Evolutionary conservation across 1,140 invertebrate species (phyloP), one percentile per base, ranked within the genome.

Genomic region (Meloidogyne exigua): DNA sequence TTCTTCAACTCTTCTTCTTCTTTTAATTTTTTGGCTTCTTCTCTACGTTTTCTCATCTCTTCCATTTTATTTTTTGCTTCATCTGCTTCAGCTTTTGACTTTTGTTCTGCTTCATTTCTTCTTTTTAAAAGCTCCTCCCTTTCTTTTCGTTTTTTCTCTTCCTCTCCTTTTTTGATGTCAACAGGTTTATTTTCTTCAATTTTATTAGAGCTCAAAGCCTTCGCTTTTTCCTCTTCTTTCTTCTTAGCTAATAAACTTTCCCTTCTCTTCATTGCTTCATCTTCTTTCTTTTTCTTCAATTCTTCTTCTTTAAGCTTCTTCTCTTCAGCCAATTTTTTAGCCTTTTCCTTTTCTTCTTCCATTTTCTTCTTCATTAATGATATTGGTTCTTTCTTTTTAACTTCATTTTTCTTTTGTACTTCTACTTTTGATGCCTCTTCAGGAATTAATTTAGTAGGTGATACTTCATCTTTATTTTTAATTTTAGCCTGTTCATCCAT

Each of bases 51-150:
- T 18, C 0, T 72, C 18, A 18, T 72, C 18, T 63, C 21, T 64
- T 57, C 28, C 18, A 15, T 72, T 21, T 18, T 25, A 18, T 62
- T 62, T n/a, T 72, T 44, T 18, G 23, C 39, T 9, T n/a, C 66
- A n/a, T 68, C 21, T 57, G 7, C 70, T 64, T 4, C 36, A 39
- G 36, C 36, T 39, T 13, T 15, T 13, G 63, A 12, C 4, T 44
- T 62, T 62, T 44, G 32, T 25, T 23, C 23, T 25, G 32, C 32
- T 28, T 72, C 70, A 21, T 68, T 75, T 65, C 49, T 77, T 72
- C 26, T 64, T 25, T 28, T 62, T 64, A 39, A 23, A 57, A 21
- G 21, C 49, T 75, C 69, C 23, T 77, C 63, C 49, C 65, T 62
- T 65, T 63, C 32, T 10, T 65, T 44, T 2, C 23, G 25, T 65